These are phyloP conservation scores for Oryzias melastigma DNA, from an alignment of 2,113 vertebrate species.

Conservation along the genomic window DNA sequence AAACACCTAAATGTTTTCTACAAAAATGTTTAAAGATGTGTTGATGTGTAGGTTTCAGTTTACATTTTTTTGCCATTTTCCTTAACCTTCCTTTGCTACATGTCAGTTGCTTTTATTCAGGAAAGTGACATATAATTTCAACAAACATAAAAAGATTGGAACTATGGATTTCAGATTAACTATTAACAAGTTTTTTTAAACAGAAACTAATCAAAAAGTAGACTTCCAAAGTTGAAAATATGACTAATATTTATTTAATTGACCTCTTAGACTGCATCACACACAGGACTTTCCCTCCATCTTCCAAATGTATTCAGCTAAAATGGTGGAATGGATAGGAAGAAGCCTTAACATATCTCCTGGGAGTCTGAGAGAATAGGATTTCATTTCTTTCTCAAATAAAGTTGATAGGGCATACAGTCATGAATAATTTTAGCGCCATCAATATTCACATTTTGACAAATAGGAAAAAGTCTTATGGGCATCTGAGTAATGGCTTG, in stretches of 20 bases:
- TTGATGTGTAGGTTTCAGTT: too few relatives aligned
- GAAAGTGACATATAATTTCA: too few relatives aligned
- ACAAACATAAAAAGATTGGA: too few relatives aligned
- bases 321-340: conserved; percentile 57
- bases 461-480: conserved; percentile 63
- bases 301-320: conserved; percentile 52
- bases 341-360: conserved; percentile 56
- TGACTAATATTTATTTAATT: conserved; percentile 38
- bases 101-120: too few relatives aligned
- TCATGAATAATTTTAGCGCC: conserved; percentile 66
- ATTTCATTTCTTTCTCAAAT: conserved; percentile 68
- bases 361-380: conserved; percentile 55
- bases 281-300: conserved; percentile 25
- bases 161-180: too few relatives aligned
- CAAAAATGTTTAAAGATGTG: too few relatives aligned
- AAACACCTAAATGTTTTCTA: too few relatives aligned
- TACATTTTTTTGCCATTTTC: too few relatives aligned
- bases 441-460: conserved; percentile 69
- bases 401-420: conserved; percentile 56
- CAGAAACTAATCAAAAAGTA: conserved; percentile 22
- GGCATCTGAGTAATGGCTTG: conserved; percentile 46
- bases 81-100: too few relatives aligned
- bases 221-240: conserved; percentile 13
- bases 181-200: neutral
- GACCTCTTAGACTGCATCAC: conserved; percentile 44